A percentile compares a stretch with the other conserved stretches of the same genome.
phyloP scores from a whole-genome alignment of 64 coral and sea anemone species.

The Montipora cactus region DNA sequence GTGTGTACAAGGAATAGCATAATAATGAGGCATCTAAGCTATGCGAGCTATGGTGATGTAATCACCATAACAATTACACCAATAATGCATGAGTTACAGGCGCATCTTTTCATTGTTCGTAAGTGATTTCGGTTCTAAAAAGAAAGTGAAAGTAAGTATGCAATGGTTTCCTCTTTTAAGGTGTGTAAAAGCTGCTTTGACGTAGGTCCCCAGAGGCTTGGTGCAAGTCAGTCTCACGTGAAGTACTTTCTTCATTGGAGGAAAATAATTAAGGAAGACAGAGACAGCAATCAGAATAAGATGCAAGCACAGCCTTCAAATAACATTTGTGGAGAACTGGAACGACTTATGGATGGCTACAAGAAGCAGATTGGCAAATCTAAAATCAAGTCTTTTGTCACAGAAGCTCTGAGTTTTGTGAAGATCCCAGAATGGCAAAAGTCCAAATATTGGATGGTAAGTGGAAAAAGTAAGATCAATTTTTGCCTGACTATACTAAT shows the following conservation, averaged over 20 bases:
- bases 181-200: conserved; percentile 89
- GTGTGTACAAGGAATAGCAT: too few relatives aligned
- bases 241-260: conserved; percentile 52
- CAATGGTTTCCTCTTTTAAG: conserved; percentile 1
- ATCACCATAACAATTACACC: too few relatives aligned
- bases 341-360: conserved; percentile 85
- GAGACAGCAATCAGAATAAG: background rate
- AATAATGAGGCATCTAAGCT: too few relatives aligned
- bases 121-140: too few relatives aligned
- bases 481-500: background rate
- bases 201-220: conserved; percentile 83
- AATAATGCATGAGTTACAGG: too few relatives aligned
- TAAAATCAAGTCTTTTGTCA: conserved; percentile 79
- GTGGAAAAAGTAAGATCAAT: background rate
- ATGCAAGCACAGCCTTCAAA: background rate
- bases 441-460: conserved; percentile 88
- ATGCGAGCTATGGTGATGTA: too few relatives aligned
- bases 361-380: conserved; percentile 71
- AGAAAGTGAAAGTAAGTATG: background rate
- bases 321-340: conserved; percentile 56
- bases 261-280: conserved; percentile 1
- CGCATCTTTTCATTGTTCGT: too few relatives aligned
- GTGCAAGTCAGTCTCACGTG: conserved; percentile 21
- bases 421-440: conserved; percentile 91
- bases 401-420: conserved; percentile 71